Conservation (phyloP, 2,797 vertebrate species). For the Chelon auratus region DNA sequence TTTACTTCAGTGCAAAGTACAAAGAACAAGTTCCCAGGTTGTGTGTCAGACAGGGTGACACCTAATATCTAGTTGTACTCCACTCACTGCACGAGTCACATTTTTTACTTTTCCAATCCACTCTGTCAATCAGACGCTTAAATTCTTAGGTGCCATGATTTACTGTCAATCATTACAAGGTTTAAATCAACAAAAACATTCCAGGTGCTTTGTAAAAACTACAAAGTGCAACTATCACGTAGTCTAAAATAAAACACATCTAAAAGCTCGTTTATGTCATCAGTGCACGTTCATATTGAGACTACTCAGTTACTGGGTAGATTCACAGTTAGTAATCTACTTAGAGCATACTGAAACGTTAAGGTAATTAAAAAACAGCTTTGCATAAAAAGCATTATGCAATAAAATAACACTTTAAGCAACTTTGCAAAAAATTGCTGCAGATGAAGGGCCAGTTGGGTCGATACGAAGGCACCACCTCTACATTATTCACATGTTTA, state of each 20-base stretch:
- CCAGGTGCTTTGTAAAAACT: constrained; percentile 52
- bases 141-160: constrained; percentile 41
- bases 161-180: constrained; percentile 32
- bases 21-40: constrained; percentile 49
- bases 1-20: constrained; percentile 60
- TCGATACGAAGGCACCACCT: constrained; percentile 72
- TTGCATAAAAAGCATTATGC: constrained; percentile 24
- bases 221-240: constrained; percentile 54
- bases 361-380: constrained; percentile 24
- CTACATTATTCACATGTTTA: constrained; percentile 29
- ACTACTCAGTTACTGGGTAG: constrained; percentile 36
- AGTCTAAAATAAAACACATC: constrained; percentile 33
- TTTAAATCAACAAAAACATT: constrained; percentile 44
- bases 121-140: constrained; percentile 32
- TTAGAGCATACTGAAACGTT: constrained; percentile 39
- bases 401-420: constrained; percentile 36
- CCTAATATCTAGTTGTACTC: constrained; percentile 22
- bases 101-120: constrained; percentile 8
- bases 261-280: constrained; percentile 38
- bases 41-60: constrained; percentile 26
- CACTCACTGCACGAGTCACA: constrained; percentile 6
- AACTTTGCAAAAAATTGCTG: constrained; percentile 39
- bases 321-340: constrained; percentile 44
- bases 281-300: constrained; percentile 38
- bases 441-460: constrained; percentile 32